phyloP scores from a whole-genome alignment of 2,113 vertebrate genomes.

The Suncus etruscus region DNA sequence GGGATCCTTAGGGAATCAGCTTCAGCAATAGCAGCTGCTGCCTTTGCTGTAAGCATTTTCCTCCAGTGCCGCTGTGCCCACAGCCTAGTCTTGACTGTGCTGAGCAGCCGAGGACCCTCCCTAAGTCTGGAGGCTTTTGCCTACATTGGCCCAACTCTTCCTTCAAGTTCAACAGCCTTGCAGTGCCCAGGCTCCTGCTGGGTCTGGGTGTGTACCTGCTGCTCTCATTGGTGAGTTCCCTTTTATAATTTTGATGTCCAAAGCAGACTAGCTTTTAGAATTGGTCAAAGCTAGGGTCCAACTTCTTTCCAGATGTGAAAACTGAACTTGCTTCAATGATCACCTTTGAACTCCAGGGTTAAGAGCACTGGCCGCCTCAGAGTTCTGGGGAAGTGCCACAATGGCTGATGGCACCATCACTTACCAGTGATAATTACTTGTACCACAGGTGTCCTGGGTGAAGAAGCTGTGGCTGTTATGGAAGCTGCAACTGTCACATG shows the following conservation, averaged over 20 bases:
- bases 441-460: neutral
- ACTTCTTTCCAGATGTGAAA: neutral
- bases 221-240: conserved; percentile 73
- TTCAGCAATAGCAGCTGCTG: conserved; percentile 79
- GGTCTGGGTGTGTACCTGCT: neutral
- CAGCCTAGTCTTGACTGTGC: neutral
- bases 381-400: neutral
- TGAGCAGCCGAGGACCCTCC: conserved; percentile 6
- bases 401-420: neutral
- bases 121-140: neutral
- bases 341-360: neutral
- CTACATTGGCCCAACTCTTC: neutral
- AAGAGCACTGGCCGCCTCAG: neutral
- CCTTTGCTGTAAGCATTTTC: conserved; percentile 72
- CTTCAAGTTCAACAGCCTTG: neutral
- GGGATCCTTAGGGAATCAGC: conserved; percentile 85
- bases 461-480: neutral
- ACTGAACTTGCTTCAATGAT: neutral
- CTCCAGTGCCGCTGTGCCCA: conserved; percentile 55
- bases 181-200: neutral
- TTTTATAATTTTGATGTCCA: neutral
- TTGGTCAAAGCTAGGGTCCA: neutral
- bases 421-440: neutral
- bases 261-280: neutral
- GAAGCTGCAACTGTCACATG: neutral